Evolutionary conservation across 2,113 vertebrate genomes (phyloP).

Genomic region (Amia ocellicauda): DNA sequence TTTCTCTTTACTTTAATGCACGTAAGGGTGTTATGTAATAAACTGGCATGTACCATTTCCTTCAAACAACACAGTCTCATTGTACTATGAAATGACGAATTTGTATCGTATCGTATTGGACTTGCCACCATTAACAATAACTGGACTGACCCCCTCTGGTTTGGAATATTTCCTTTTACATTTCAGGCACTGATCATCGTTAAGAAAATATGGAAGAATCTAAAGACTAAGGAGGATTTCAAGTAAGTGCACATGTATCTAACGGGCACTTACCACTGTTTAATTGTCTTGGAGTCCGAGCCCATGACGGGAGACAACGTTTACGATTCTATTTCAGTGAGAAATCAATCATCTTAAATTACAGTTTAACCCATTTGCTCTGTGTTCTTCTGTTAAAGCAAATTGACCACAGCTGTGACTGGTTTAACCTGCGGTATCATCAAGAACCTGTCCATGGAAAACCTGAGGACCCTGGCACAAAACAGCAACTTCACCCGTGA

Average conservation of each 20-base stretch:
- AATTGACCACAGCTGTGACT: neutral
- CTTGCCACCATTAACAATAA: no score
- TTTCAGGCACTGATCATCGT: neutral
- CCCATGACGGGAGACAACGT: no score
- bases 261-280: neutral
- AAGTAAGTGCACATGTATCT: neutral
- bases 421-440: neutral
- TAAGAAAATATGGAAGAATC: neutral
- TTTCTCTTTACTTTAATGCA: no score
- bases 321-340: no score
- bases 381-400: neutral
- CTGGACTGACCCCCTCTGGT: no score
- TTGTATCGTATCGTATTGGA: no score
- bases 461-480: neutral
- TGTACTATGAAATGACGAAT: no score
- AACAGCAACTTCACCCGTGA: conserved; percentile 1
- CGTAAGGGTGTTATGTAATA: no score
- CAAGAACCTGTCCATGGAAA: neutral
- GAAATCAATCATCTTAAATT: neutral
- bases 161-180: no score
- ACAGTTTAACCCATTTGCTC: neutral
- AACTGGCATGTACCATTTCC: no score
- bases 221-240: neutral
- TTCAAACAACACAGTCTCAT: no score
- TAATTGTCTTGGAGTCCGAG: no score